Conservation (phyloP, 2,888 invertebrate genomes). For the Cyclophora punctaria region DNA sequence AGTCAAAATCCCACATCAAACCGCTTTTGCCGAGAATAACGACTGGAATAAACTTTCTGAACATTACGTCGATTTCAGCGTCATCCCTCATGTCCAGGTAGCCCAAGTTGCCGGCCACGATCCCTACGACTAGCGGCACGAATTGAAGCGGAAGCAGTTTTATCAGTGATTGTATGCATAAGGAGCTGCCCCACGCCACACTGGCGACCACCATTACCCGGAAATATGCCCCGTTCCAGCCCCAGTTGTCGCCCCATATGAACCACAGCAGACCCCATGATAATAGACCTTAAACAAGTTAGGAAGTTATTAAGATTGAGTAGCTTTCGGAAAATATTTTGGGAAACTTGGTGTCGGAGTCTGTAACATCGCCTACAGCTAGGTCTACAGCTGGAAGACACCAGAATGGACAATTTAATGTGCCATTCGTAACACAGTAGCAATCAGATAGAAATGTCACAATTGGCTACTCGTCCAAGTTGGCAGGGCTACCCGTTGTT, state of each 20-base stretch:
- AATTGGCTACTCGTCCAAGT: too few species aligned
- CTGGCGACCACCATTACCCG: constrained; percentile 37
- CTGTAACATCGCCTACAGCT: too few species aligned
- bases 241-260: constrained; percentile 49
- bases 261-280: constrained; percentile 53
- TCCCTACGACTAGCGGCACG: constrained; percentile 53
- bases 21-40: constrained; percentile 62
- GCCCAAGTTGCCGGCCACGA: constrained; percentile 48
- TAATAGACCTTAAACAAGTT: constrained; percentile 33
- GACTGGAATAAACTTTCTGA: constrained; percentile 63
- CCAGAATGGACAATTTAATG: too few species aligned
- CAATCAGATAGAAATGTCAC: too few species aligned
- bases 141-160: constrained; percentile 46
- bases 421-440: too few species aligned
- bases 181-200: constrained; percentile 52
- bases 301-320: too few species aligned
- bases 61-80: constrained; percentile 46
- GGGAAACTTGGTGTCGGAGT: too few species aligned
- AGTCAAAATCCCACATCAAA: constrained; percentile 50
- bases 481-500: too few species aligned
- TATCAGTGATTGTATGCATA: constrained; percentile 39
- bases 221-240: constrained; percentile 52
- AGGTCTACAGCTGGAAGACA: too few species aligned
- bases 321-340: too few species aligned
- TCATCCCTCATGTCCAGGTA: constrained; percentile 55